Conservation (phyloP, 2,888 invertebrate species). For the Formica aserva region DNA sequence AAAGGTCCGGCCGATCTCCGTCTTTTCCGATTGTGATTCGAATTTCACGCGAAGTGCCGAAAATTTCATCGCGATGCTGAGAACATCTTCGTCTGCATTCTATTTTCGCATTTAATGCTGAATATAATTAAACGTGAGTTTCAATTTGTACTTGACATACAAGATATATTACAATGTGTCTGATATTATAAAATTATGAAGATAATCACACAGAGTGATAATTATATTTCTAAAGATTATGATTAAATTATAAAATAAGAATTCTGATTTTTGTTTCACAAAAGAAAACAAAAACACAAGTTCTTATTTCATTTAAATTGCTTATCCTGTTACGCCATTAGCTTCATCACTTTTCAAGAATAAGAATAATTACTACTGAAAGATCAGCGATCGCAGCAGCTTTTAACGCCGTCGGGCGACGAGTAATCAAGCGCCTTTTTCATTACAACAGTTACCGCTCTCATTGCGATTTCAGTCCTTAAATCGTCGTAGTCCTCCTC, state of each 20-base stretch:
- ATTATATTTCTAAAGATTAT: background rate
- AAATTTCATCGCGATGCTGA: constrained; percentile 11
- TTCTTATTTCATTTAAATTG: background rate
- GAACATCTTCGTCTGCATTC: background rate
- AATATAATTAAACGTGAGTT: background rate
- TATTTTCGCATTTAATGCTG: background rate
- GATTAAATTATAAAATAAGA: background rate
- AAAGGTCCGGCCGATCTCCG: constrained; percentile 47
- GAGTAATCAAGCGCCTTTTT: constrained; percentile 60
- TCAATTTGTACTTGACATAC: constrained; percentile 8
- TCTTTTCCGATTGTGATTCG: constrained; percentile 28
- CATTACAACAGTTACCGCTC: constrained; percentile 58
- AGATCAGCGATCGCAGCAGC: constrained; percentile 44
- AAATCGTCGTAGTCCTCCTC: constrained; percentile 44
- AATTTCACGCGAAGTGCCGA: constrained; percentile 47
- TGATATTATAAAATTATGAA: constrained; percentile 1
- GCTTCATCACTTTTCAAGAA: background rate
- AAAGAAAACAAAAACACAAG: background rate
- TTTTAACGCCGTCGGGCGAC: constrained; percentile 44
- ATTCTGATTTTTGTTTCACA: background rate
- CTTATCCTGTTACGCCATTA: constrained; percentile 7
- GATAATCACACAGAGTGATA: background rate
- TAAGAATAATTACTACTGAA: constrained; percentile 36
- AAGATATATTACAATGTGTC: background rate
- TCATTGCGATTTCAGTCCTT: constrained; percentile 70